Base-by-base conservation (phyloP, 64 coral and sea anemone genomes). In the Stichodactyla helianthus region DNA sequence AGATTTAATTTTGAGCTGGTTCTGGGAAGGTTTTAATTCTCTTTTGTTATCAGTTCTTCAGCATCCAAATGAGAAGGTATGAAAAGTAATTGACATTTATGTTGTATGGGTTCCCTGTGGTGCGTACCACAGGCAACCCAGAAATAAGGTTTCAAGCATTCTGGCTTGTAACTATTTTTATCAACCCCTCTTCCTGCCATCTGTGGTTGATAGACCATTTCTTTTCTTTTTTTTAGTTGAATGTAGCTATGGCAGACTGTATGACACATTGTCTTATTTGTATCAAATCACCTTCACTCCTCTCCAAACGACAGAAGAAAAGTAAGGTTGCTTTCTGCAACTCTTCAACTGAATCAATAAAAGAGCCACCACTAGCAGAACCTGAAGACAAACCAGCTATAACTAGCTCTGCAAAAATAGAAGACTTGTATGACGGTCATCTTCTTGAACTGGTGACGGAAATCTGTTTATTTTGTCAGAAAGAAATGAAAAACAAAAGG, bases 21-120 rank as follows among this genome's bases (percentile, higher is more conserved):
- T 95, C 76, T 95, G 93, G 93, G 51, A 86, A 52, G 93, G 89
- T 17, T 88, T 91, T 16, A 92, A 61, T 8, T 89, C 82, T 44
- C 17, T 95, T 7, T 95, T 89, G 54, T 85, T 95, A 51, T 64
- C 67, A 52, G 68, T 87, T 79, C 53, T 95, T 59, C 50, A 88
- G 59, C 15, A 80, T 63, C 81, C 59, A 86, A 17, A 90, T 76
- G 53, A 77, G 35, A 79, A 79, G 63, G 31, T 50, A 86, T 14
- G 59, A 35, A 56, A 14, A 20, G 44, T 60, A 14, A 17, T 4
- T 60, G 14, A 17, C 0, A 60, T 60, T 65, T 23, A n/a, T 65
- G 35, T 44, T 44, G 35, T n/a, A 6, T 65, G 62, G 20, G 62
- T 7, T 65, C 6, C 59, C 59, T 60, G 59, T 60, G 59, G 59